Evolutionary conservation across 2,888 invertebrate genomes (phyloP).

Genomic region (Omphaloscelis lunosa): DNA sequence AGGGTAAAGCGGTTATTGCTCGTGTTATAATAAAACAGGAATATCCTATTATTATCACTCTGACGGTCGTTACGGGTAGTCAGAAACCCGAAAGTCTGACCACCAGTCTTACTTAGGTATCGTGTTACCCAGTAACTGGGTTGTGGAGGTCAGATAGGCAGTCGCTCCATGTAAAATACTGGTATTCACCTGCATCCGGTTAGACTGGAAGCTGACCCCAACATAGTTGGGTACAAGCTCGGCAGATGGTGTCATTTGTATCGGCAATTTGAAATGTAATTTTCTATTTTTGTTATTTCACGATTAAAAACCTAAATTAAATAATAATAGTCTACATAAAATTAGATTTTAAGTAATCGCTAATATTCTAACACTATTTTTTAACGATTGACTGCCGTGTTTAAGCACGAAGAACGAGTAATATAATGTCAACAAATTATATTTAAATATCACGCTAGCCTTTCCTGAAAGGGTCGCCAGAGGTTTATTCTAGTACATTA

Average conservation of each 20-base stretch:
- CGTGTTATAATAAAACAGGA: constrained; percentile 24
- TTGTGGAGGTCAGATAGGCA: not conserved
- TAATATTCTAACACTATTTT: constrained; percentile 47
- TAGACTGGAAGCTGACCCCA: constrained; percentile 2
- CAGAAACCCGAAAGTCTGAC: not conserved
- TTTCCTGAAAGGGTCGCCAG: not conserved
- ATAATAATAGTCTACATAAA: constrained; percentile 36
- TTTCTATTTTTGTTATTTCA: constrained; percentile 8
- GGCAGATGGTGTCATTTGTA: not conserved
- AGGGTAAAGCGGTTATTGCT: constrained; percentile 29
- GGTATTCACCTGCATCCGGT: not conserved
- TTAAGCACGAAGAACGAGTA: not conserved
- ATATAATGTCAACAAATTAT: constrained; percentile 17
- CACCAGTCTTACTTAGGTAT: not conserved
- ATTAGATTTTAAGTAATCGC: constrained; percentile 48
- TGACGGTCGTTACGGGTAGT: not conserved
- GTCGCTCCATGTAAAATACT: too few species aligned
- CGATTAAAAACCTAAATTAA: constrained; percentile 4
- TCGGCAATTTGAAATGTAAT: not conserved
- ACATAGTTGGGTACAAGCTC: not conserved
- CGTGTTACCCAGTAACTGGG: not conserved
- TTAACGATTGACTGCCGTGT: constrained; percentile 22
- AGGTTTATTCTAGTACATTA: not conserved
- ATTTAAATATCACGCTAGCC: not conserved
- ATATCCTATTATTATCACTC: not conserved